Conservation (phyloP, 2,797 vertebrate species). For the Molossus alvarezi region DNA sequence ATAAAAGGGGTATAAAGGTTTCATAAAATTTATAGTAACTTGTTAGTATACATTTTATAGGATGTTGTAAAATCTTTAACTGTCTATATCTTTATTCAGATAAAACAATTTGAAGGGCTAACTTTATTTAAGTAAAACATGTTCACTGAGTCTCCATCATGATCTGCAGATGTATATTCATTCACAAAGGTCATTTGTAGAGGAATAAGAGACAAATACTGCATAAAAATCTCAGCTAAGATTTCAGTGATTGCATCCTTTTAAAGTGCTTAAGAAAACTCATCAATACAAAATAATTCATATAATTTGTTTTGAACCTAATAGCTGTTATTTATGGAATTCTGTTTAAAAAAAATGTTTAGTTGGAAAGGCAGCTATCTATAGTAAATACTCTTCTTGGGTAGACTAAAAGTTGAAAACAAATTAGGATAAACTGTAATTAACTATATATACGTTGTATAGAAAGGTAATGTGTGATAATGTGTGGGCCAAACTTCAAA, state of each 20-base stretch:
- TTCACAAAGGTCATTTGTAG: not conserved
- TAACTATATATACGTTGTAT: not conserved
- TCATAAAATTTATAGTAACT: conserved; percentile 56
- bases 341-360: conserved; percentile 19
- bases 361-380: not conserved
- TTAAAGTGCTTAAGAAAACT: conserved; percentile 7
- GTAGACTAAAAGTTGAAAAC: not conserved
- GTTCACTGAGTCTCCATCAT: not conserved
- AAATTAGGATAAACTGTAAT: not conserved
- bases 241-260: not conserved
- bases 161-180: not conserved
- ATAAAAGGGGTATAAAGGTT: conserved; percentile 8
- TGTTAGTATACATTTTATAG: conserved; percentile 36
- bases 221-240: not conserved
- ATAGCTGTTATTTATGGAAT: not conserved
- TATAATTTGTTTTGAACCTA: conserved; percentile 46
- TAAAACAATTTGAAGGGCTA: conserved; percentile 32
- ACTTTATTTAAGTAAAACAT: not conserved
- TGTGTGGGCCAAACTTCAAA: not conserved
- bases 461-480: not conserved
- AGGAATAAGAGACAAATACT: not conserved
- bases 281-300: not conserved
- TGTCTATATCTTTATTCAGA: conserved; percentile 24
- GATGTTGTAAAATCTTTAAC: conserved; percentile 33
- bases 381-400: not conserved